Percentiles rank a stretch among this genome's conserved stretches.
These are phyloP conservation scores for Vespertilio murinus DNA, from an alignment of 2,797 vertebrate species.

Conservation along the genomic window DNA sequence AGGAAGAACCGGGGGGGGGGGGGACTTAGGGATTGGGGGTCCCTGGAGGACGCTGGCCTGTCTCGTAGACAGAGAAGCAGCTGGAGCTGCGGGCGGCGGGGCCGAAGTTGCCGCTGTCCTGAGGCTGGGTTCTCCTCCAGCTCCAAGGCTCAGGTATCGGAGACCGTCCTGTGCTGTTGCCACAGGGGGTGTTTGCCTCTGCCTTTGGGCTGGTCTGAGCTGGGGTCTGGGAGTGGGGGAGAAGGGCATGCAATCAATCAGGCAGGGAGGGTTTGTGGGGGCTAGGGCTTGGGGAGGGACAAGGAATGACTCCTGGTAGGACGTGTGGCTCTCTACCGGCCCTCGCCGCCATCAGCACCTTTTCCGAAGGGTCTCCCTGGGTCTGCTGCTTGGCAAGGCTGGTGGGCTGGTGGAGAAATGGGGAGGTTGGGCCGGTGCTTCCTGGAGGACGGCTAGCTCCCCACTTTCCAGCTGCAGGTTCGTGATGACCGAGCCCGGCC, in stretches of 20 bases:
- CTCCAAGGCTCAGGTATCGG: background rate
- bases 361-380: background rate
- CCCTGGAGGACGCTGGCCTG: background rate
- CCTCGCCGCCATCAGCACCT: background rate
- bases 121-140: background rate
- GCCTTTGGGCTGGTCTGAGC: no score
- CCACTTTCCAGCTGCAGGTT: background rate
- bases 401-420: background rate
- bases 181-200: background rate
- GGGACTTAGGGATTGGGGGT: no score
- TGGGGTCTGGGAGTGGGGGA: background rate
- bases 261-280: fast-evolving
- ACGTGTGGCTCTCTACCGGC: background rate
- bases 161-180: background rate
- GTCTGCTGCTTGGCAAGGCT: background rate
- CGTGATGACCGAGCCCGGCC: background rate
- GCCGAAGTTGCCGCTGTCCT: background rate
- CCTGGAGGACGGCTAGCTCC: no score
- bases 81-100: background rate
- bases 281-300: background rate
- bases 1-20: background rate
- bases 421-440: background rate
- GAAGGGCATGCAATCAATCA: fast-evolving
- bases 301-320: background rate
- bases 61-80: background rate